Conservation (phyloP, 1,140 invertebrate genomes). For the Portunus trituberculatus region DNA sequence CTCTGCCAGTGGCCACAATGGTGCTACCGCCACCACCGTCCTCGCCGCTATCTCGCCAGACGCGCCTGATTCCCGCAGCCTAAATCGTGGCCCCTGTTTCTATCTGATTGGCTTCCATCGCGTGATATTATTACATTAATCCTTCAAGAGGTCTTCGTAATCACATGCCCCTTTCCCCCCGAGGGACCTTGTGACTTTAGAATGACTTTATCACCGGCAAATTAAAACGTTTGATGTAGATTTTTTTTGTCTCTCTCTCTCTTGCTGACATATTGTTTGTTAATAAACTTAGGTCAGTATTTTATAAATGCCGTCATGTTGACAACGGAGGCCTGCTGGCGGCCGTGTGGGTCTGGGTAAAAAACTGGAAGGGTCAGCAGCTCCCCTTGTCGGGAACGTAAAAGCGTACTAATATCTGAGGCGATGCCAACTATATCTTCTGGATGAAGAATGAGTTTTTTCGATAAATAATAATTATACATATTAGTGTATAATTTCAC, state of each 20-base stretch:
- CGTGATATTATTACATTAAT: constrained; percentile 7
- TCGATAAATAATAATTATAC: constrained; percentile 9
- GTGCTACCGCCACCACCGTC: background rate
- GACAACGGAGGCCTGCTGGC: too few relatives aligned
- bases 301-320: too few relatives aligned
- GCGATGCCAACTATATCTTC: background rate
- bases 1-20: too few relatives aligned
- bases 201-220: background rate
- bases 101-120: background rate
- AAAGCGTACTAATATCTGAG: background rate
- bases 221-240: background rate
- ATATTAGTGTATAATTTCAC: constrained; percentile 1
- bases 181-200: background rate
- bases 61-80: background rate
- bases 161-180: background rate
- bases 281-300: background rate
- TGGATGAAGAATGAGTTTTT: background rate
- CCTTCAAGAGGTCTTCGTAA: background rate
- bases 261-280: background rate
- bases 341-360: background rate
- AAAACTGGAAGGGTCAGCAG: background rate
- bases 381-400: background rate
- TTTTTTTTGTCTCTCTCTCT: background rate
- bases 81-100: background rate
- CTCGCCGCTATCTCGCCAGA: background rate